A percentile compares a stretch with the other conserved stretches of the same genome.
These are phyloP conservation scores for Sipha maydis DNA, from an alignment of 2,888 invertebrate genomes.

Conservation along the genomic window DNA sequence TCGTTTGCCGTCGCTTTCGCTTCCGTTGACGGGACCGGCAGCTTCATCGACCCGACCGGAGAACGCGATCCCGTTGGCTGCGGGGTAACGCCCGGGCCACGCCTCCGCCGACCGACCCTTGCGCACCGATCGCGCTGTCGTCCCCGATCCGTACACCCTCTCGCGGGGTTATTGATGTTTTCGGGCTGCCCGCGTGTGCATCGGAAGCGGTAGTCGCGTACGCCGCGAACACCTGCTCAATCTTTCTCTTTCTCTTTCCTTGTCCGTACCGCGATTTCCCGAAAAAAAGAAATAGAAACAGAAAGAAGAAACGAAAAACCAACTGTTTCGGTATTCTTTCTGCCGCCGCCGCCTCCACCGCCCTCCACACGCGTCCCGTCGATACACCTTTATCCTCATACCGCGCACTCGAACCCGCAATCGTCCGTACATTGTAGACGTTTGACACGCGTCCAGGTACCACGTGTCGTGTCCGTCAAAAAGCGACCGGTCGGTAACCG, in stretches of 20 bases:
- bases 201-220: background rate
- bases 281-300: too few relatives aligned
- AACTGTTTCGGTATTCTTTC: conserved; percentile 27
- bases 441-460: background rate
- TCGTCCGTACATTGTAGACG: background rate
- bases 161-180: conserved; percentile 56
- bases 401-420: too few relatives aligned
- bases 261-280: background rate
- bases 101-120: background rate
- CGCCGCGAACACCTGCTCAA: conserved; percentile 33
- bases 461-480: background rate
- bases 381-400: too few relatives aligned
- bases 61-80: conserved; percentile 10
- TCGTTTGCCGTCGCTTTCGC: background rate
- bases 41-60: conserved; percentile 53
- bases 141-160: background rate
- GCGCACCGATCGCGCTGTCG: background rate
- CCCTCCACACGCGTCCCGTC: too few relatives aligned
- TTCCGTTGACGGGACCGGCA: conserved; percentile 35
- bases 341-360: too few relatives aligned
- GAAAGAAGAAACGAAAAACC: too few relatives aligned
- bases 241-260: too few relatives aligned
- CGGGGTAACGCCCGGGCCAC: conserved; percentile 27
- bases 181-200: conserved; percentile 20
- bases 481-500: background rate